These are phyloP conservation scores for Ormyrus thymus DNA, from an alignment of 2,888 invertebrate genomes.

Conservation along the genomic window DNA sequence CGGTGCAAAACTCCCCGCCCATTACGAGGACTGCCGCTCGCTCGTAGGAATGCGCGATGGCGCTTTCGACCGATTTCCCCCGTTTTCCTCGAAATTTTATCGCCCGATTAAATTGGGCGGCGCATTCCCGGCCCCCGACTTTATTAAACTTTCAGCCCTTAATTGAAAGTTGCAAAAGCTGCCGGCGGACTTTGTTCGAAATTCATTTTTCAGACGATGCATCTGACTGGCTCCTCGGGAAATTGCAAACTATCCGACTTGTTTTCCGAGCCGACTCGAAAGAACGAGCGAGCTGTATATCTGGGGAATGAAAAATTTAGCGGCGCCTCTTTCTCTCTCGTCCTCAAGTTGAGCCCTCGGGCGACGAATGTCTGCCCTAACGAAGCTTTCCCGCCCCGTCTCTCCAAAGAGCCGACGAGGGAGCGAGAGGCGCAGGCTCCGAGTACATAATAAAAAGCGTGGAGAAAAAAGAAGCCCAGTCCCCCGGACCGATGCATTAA, in stretches of 20 bases:
- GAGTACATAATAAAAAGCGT: constrained; percentile 24
- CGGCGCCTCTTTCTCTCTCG: constrained; percentile 10
- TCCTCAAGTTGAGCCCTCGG: constrained; percentile 35
- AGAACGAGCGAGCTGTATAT: neutral
- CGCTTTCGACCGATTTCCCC: neutral
- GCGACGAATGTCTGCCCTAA: constrained; percentile 55
- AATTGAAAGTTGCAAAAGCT: neutral
- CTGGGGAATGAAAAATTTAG: constrained; percentile 38
- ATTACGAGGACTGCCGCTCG: constrained; percentile 19
- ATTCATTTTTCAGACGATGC: constrained; percentile 20
- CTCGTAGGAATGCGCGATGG: constrained; percentile 24
- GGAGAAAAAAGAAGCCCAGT: constrained; percentile 1
- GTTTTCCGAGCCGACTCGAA: constrained; percentile 14
- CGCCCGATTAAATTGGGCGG: neutral
- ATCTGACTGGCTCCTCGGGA: constrained; percentile 31
- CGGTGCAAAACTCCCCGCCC: neutral
- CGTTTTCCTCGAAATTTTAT: constrained; percentile 6
- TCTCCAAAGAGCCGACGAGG: neutral
- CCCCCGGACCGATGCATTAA: constrained; percentile 48
- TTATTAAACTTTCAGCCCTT: neutral
- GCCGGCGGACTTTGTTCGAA: neutral
- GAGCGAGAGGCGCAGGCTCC: constrained; percentile 18
- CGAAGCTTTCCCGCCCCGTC: constrained; percentile 39
- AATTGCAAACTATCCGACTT: constrained; percentile 44
- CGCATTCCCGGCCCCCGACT: neutral